phyloP scores from a whole-genome alignment of 2,113 vertebrate species.

The Athene cunicularia region DNA sequence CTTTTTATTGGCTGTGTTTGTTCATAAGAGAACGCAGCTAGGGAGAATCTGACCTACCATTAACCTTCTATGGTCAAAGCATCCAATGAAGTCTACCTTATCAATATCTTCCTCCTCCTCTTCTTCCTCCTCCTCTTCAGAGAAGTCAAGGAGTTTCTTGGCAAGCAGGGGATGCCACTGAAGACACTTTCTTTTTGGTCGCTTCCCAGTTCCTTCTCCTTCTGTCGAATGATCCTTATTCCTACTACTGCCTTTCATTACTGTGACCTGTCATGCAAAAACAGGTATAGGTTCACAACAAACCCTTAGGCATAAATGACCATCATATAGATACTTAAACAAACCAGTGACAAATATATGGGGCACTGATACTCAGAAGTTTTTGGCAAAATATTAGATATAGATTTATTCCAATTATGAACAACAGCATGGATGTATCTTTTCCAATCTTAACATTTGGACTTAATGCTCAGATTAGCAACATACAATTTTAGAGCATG shows the following conservation, averaged over 20 bases:
- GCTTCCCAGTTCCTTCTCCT: constrained; percentile 89
- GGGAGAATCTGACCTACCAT: background rate
- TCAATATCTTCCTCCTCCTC: constrained; percentile 94
- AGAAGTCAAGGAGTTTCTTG: constrained; percentile 95
- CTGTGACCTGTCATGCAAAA: constrained; percentile 77
- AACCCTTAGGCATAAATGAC: background rate
- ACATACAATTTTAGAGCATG: background rate
- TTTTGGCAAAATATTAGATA: background rate
- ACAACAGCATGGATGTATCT: background rate
- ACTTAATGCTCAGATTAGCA: background rate
- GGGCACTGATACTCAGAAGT: background rate
- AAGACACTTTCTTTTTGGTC: constrained; percentile 96
- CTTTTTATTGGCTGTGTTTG: background rate
- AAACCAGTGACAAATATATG: background rate
- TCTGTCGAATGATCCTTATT: constrained; percentile 90
- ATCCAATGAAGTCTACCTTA: constrained; percentile 78
- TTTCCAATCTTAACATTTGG: background rate
- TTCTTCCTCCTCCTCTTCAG: constrained; percentile 96
- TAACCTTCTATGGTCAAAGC: background rate
- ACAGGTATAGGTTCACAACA: background rate
- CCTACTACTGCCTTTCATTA: constrained; percentile 97
- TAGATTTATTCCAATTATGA: background rate
- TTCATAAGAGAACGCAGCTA: background rate
- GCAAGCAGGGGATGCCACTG: constrained; percentile 98
- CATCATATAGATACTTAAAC: background rate